Evolutionary conservation across 2,797 vertebrate genomes (phyloP).

Genomic region (Lagocephalus sceleratus): DNA sequence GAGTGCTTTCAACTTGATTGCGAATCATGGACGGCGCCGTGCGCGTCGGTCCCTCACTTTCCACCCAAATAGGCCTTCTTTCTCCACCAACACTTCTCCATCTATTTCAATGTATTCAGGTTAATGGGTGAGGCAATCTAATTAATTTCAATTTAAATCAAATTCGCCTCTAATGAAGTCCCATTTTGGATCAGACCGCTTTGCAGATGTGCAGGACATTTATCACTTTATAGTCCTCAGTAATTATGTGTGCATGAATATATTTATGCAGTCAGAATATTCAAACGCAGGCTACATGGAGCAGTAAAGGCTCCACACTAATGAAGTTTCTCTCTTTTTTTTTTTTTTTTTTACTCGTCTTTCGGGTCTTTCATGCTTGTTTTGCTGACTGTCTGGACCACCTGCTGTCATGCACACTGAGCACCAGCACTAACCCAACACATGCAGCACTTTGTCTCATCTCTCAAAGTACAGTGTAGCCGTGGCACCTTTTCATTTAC

Average conservation of each 20-base stretch:
- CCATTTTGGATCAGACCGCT: conserved; percentile 67
- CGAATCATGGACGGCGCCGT: conserved; percentile 75
- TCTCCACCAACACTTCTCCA: conserved; percentile 74
- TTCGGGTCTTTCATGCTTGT: conserved; percentile 27
- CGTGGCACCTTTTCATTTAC: conserved; percentile 42
- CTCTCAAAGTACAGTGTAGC: conserved; percentile 44
- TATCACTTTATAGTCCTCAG: conserved; percentile 42
- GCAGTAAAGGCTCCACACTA: conserved; percentile 3
- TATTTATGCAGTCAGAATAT: conserved; percentile 22
- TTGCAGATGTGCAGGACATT: conserved; percentile 56
- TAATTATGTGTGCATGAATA: conserved; percentile 19
- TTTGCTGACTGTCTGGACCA: conserved; percentile 47
- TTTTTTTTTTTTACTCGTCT: conserved; percentile 27
- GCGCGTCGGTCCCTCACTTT: conserved; percentile 58
- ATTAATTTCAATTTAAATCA: conserved; percentile 78
- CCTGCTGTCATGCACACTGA: conserved; percentile 65
- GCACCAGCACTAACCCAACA: conserved; percentile 72
- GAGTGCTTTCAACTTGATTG: conserved; percentile 79
- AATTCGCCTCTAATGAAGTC: conserved; percentile 72
- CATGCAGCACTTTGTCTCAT: conserved; percentile 30
- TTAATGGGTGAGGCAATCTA: conserved; percentile 78
- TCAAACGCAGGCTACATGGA: conserved; percentile 16
- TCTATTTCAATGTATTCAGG: conserved; percentile 77
- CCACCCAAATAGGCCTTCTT: conserved; percentile 73
- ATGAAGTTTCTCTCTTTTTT: conserved; percentile 17